Evolutionary conservation across 2,113 vertebrate genomes (phyloP).

Genomic region (Equus quagga): DNA sequence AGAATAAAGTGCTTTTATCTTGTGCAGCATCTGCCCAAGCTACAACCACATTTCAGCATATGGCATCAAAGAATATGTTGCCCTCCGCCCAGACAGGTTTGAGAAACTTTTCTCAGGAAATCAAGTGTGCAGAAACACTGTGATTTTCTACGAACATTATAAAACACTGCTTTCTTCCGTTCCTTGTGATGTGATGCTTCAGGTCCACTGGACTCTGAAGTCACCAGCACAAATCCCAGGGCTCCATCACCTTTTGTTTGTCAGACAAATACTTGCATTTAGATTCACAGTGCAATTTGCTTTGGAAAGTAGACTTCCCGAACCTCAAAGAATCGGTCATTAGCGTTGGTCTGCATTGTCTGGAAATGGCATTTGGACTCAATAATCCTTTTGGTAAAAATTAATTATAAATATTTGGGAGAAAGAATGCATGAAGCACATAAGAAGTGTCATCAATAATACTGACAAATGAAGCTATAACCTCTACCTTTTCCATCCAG

Average conservation of each 20-base stretch:
- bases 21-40: background rate
- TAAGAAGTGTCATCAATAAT: background rate
- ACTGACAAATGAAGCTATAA: background rate
- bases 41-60: background rate
- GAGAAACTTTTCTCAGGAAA: slow-evolving; percentile 34
- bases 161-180: background rate
- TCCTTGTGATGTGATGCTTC: background rate
- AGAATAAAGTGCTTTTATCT: slow-evolving; percentile 62
- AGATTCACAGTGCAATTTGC: background rate
- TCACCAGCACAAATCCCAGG: background rate
- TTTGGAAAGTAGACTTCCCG: background rate
- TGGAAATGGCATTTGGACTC: slow-evolving; percentile 14
- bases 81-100: background rate
- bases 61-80: background rate
- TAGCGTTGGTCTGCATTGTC: background rate
- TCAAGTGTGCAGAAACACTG: background rate
- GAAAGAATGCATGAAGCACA: background rate
- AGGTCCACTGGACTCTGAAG: background rate
- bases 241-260: background rate
- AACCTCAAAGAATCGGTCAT: background rate
- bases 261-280: background rate
- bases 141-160: background rate
- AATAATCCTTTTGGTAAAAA: background rate
- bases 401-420: slow-evolving; percentile 42
- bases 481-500: background rate